Conservation (phyloP, 2,888 invertebrate genomes). For the Agrenia bidenticulata region DNA sequence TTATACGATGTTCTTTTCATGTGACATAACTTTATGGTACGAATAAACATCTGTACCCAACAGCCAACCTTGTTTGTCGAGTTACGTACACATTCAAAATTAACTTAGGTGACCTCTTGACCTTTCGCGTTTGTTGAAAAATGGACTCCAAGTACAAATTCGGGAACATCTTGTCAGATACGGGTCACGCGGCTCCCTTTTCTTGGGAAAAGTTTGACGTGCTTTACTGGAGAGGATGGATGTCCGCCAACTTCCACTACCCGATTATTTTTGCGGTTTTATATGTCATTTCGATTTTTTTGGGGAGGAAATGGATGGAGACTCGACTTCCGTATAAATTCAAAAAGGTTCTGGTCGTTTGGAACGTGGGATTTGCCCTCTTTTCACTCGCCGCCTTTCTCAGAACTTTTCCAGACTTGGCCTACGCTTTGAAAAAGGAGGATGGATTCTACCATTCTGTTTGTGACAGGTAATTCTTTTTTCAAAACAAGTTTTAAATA, state of each 20-base stretch:
- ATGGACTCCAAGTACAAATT: background rate
- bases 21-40: no score
- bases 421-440: slow-evolving; percentile 13
- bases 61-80: no score
- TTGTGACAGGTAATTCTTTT: slow-evolving; percentile 20
- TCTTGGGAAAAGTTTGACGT: slow-evolving; percentile 24
- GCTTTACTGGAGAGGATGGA: slow-evolving; percentile 27
- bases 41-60: no score
- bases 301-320: slow-evolving; percentile 22
- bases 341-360: slow-evolving; percentile 23
- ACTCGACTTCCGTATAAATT: slow-evolving; percentile 23
- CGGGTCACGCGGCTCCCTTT: background rate
- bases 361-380: slow-evolving; percentile 32
- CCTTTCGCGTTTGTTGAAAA: no score
- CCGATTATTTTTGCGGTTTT: slow-evolving; percentile 17
- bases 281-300: slow-evolving; percentile 26
- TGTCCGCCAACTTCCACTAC: slow-evolving; percentile 28
- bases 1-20: no score
- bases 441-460: slow-evolving; percentile 32
- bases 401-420: slow-evolving; percentile 35
- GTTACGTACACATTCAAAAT: no score
- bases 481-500: no score
- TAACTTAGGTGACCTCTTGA: no score
- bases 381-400: slow-evolving; percentile 32
- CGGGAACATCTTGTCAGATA: background rate